Conservation (phyloP, 2,888 invertebrate genomes). For the Carabus problematicus region DNA sequence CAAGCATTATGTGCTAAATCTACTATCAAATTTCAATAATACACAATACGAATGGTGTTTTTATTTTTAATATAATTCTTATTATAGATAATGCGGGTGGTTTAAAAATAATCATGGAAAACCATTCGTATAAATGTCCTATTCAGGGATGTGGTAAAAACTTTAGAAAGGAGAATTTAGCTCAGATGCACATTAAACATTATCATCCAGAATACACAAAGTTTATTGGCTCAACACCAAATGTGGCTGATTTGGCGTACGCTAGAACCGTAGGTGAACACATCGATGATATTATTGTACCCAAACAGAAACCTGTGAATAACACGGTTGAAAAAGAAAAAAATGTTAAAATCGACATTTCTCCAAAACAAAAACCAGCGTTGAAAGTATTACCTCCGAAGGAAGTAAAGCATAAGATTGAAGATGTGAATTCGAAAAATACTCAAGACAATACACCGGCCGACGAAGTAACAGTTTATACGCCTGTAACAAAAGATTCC, state of each 20-base stretch:
- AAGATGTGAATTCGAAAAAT: conserved; percentile 18
- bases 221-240: conserved; percentile 80
- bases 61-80: conserved; percentile 61
- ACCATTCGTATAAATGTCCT: conserved; percentile 74
- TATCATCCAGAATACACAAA: conserved; percentile 85
- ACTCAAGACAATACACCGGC: not conserved
- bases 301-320: conserved; percentile 49
- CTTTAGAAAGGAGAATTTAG: conserved; percentile 87
- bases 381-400: conserved; percentile 45
- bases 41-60: too few relatives aligned
- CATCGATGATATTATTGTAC: conserved; percentile 57
- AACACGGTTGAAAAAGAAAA: conserved; percentile 56
- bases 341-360: conserved; percentile 50
- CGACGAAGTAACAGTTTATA: not conserved
- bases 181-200: conserved; percentile 94
- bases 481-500: conserved; percentile 51
- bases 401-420: conserved; percentile 1
- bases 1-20: too few relatives aligned
- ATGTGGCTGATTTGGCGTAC: conserved; percentile 85
- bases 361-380: conserved; percentile 33
- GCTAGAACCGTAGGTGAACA: conserved; percentile 75
- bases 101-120: conserved; percentile 64
- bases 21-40: too few relatives aligned
- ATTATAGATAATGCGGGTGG: conserved; percentile 54
- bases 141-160: conserved; percentile 86